These are phyloP conservation scores for Agrotis clavis DNA, from an alignment of 2,888 invertebrate species.

Conservation along the genomic window DNA sequence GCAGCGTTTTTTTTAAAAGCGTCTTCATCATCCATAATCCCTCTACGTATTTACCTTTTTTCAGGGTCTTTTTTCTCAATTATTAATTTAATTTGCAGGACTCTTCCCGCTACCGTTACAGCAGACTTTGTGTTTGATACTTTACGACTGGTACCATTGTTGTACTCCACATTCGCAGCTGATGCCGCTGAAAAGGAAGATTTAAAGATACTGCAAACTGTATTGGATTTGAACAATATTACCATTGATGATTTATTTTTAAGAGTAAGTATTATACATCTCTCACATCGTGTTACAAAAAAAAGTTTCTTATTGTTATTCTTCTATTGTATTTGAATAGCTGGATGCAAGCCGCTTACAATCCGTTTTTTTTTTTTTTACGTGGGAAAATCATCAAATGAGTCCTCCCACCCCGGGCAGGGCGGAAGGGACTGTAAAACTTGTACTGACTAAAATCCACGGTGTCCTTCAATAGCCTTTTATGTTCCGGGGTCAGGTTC, in stretches of 20 bases:
- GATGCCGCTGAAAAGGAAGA: constrained; percentile 69
- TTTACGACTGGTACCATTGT: constrained; percentile 76
- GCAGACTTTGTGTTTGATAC: constrained; percentile 78
- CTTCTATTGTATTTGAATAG: too few species aligned
- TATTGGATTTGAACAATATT: constrained; percentile 82
- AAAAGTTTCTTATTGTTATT: too few species aligned
- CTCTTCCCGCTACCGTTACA: constrained; percentile 77
- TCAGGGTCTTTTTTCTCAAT: not conserved
- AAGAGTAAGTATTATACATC: constrained; percentile 73
- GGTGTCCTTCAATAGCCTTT: too few species aligned
- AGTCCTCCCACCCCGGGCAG: too few species aligned
- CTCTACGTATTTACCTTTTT: not conserved
- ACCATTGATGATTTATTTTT: constrained; percentile 74
- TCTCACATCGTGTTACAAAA: too few species aligned
- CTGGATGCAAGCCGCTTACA: too few species aligned
- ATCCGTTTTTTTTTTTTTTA: too few species aligned
- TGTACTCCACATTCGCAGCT: constrained; percentile 74
- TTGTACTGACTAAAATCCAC: too few species aligned
- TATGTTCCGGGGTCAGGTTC: too few species aligned
- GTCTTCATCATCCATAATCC: not conserved
- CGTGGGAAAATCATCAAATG: too few species aligned
- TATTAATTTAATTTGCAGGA: constrained; percentile 67
- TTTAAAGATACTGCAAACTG: constrained; percentile 75
- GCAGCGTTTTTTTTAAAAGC: not conserved
- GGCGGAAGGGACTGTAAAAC: too few species aligned